Evolutionary conservation across 2,888 invertebrate species (phyloP).

Genomic region (Synanthedon formicaeformis): DNA sequence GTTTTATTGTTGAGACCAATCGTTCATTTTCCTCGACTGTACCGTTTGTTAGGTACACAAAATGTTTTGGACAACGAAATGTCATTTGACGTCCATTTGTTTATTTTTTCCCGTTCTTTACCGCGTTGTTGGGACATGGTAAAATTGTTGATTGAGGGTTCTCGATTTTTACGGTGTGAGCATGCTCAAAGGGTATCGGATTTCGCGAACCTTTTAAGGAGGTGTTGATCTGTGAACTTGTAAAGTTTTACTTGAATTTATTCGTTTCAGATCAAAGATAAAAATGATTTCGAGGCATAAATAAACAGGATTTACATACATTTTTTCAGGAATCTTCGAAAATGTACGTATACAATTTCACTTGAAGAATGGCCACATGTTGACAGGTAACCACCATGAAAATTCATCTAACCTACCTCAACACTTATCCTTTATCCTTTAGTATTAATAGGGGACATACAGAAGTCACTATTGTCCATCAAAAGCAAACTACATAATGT

Average conservation of each 20-base stretch:
- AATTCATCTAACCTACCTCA: too few species aligned
- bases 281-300: too few species aligned
- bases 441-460: too few species aligned
- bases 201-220: constrained; percentile 13
- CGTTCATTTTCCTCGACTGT: neutral
- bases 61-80: neutral
- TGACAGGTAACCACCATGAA: too few species aligned
- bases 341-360: too few species aligned
- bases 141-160: constrained; percentile 5
- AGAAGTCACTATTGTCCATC: too few species aligned
- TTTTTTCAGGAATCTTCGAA: too few species aligned
- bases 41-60: neutral
- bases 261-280: neutral
- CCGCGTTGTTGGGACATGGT: neutral
- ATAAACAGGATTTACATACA: too few species aligned
- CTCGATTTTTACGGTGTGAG: constrained; percentile 3
- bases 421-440: too few species aligned
- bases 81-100: neutral
- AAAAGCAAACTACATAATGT: too few species aligned
- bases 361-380: too few species aligned
- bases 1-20: too few species aligned
- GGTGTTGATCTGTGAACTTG: constrained; percentile 17
- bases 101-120: neutral
- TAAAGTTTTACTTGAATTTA: neutral
- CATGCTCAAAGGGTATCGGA: constrained; percentile 11